A percentile compares a stretch with the other conserved stretches of the same genome.
Evolutionary conservation across 1,140 invertebrate genomes (phyloP).

Genomic region (Anastatus disparis): DNA sequence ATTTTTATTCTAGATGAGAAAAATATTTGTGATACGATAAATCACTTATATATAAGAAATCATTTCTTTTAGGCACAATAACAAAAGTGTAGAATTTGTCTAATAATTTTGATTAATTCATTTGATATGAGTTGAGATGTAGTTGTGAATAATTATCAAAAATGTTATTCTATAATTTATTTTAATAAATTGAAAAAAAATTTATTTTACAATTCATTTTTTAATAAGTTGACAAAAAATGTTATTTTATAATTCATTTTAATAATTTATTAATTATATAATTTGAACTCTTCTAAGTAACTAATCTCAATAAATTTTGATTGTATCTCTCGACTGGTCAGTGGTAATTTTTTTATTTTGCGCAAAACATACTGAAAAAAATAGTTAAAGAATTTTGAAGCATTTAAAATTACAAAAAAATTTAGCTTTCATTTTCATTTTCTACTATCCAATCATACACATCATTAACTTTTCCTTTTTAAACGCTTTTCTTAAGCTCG

Average conservation of each 20-base stretch:
- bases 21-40: not conserved
- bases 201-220: not conserved
- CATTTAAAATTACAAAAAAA: not conserved
- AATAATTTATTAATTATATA: too few relatives aligned
- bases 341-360: too few relatives aligned
- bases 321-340: too few relatives aligned
- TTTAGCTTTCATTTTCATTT: too few relatives aligned
- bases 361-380: not conserved
- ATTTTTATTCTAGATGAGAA: not conserved
- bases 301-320: too few relatives aligned
- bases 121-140: conserved; percentile 12
- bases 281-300: too few relatives aligned
- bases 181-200: not conserved
- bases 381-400: not conserved
- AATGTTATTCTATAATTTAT: not conserved
- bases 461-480: not conserved
- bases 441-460: not conserved
- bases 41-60: conserved; percentile 9
- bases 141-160: not conserved
- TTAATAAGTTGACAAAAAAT: too few relatives aligned
- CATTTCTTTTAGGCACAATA: too few relatives aligned
- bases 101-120: not conserved
- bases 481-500: not conserved
- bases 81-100: not conserved
- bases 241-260: too few relatives aligned